Percentiles rank a stretch among this genome's conserved stretches.
Conservation (phyloP, 2,113 vertebrate genomes). For the Upupa epops region DNA sequence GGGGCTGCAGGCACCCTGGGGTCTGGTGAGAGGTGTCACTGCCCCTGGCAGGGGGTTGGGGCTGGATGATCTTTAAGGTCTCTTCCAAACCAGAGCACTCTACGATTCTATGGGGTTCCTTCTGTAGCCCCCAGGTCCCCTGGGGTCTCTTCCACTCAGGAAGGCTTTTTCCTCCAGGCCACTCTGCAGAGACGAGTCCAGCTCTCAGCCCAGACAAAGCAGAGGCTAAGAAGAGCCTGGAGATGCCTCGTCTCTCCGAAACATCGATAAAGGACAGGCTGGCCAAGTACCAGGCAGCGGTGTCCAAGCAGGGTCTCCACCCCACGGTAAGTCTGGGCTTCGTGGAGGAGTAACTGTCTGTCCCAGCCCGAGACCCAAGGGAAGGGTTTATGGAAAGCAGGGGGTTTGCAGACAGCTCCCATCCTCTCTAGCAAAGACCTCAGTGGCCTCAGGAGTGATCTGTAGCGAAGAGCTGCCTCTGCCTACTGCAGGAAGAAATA, state of each 20-base stretch:
- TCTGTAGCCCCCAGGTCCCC: background rate
- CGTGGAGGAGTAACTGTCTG: background rate
- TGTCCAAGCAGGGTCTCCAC: constrained; percentile 81
- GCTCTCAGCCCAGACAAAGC: constrained; percentile 68
- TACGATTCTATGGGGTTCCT: background rate
- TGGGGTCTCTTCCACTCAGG: background rate
- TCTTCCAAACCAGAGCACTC: too few species aligned
- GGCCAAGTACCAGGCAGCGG: constrained; percentile 93
- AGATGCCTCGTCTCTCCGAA: constrained; percentile 80
- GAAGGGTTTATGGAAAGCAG: background rate
- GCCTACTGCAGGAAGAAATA: background rate
- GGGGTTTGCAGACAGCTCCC: background rate
- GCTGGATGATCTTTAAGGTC: too few species aligned
- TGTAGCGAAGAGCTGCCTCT: background rate
- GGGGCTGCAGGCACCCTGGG: too few species aligned
- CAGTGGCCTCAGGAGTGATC: background rate
- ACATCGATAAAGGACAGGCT: constrained; percentile 90
- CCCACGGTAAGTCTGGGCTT: constrained; percentile 58
- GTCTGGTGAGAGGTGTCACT: too few species aligned
- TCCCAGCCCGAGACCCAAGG: background rate
- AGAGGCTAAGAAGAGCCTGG: constrained; percentile 66
- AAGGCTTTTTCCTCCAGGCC: constrained; percentile 47
- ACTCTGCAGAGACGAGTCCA: constrained; percentile 44
- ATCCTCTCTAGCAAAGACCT: background rate
- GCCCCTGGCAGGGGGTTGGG: too few species aligned